Percentiles rank a stretch among this genome's conserved stretches.
Conservation (phyloP, 37 sponge, comb jelly and placozoan species). For the Beroe ovata region DNA sequence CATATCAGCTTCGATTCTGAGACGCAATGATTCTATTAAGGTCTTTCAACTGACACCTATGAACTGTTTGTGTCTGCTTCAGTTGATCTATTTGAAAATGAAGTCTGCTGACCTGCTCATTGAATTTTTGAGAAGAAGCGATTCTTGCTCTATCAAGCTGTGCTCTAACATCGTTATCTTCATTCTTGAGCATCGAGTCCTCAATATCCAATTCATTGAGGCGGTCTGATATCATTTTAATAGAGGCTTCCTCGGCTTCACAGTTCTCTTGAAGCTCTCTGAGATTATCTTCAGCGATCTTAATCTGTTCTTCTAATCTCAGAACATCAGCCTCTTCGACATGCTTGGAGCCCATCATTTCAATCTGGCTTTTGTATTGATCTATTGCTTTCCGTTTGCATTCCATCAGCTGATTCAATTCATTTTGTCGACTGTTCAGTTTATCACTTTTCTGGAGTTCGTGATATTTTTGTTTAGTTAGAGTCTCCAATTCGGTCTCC, state of each 20-base stretch:
- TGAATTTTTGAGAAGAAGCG: background rate
- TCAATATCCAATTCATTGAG: background rate
- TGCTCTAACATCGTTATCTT: background rate
- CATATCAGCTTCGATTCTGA: too few species aligned
- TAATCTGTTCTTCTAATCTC: background rate
- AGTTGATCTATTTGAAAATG: background rate
- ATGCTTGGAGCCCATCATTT: background rate
- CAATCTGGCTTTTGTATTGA: background rate
- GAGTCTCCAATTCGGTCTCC: background rate
- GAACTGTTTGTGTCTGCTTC: background rate
- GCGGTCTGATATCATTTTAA: background rate
- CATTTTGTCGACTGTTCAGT: background rate
- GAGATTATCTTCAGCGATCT: background rate
- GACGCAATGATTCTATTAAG: background rate
- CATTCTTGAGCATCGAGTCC: background rate
- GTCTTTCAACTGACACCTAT: constrained; percentile 4
- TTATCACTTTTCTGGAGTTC: background rate
- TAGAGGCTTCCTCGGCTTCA: background rate
- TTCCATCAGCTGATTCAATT: background rate
- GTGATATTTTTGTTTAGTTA: background rate
- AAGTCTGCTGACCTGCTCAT: background rate
- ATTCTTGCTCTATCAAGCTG: background rate
- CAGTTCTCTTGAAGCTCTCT: background rate
- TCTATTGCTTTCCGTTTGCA: background rate
- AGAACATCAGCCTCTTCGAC: background rate